Base-by-base conservation (phyloP, 2,888 invertebrate species). In the Tribolium freemani region DNA sequence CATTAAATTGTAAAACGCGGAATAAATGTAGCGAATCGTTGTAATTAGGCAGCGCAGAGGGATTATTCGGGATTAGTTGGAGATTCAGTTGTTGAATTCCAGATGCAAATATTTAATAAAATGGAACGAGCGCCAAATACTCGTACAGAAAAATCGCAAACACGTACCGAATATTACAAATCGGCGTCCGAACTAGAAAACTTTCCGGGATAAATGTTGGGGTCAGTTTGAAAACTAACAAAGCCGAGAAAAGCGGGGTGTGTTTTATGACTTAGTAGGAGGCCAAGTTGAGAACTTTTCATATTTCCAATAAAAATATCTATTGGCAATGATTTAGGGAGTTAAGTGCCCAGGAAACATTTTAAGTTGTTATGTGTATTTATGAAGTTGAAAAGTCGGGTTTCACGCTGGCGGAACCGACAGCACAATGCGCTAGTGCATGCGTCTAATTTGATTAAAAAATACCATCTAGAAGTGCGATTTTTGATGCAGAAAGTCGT, bases 191-290 rank as follows among this genome's bases (percentile, higher is more conserved):
- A 64, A 73, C 58, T 44, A 51, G 60, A 30, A 73, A 73, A 64
- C 48, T 72, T 76, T 54, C 11, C 69, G 73, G 73, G 73, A 80
- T 78, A 78, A 81, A 81, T 80, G 81, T 80, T 81, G 77, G 77
- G 81, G 81, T 79, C 80, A 81, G 79, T 79, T 78, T 72, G 71
- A 76, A 79, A 79, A 78, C 76, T 80, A 77, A 79, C 80, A 78
- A 73, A 75, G 76, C 73, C 64, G 76, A 69, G 74, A 76, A 76
- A 75, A 75, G 75, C 72, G 67, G 75, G 76, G 78, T 66, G 76
- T 80, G 79, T 79, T 81, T 80, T 79, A 80, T 76, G 80, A 76
- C 76, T 72, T 76, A 69, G 69, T 75, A 74, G 76, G 74, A 75
- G 77, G 76, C 74, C 76, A 72, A 79, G 70, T 79, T 74, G 48